Evolutionary conservation across 2,888 invertebrate genomes (phyloP).

Genomic region (Zele albiditarsus): DNA sequence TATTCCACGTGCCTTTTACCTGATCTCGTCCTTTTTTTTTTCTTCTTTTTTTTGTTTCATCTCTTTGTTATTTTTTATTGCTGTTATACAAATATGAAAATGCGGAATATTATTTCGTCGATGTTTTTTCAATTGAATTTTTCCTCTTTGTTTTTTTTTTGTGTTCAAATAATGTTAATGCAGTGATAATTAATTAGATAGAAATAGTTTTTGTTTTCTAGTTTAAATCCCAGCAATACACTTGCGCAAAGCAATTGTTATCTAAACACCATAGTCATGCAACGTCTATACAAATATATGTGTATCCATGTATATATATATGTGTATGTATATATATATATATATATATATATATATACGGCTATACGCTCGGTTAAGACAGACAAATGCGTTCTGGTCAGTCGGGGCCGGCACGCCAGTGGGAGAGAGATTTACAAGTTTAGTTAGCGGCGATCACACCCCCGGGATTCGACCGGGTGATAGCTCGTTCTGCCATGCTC

Average conservation of each 20-base stretch:
- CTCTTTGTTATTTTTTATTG: conserved; percentile 20
- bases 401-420: conserved; percentile 61
- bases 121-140: neutral
- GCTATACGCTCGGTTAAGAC: conserved; percentile 60
- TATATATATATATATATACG: neutral
- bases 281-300: no score
- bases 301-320: neutral
- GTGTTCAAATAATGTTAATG: neutral
- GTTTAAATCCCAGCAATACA: conserved; percentile 10
- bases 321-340: neutral
- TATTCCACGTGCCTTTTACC: conserved; percentile 57
- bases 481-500: conserved; percentile 52
- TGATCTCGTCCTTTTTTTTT: conserved; percentile 25
- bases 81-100: conserved; percentile 10
- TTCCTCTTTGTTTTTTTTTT: no score
- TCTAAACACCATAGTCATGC: neutral
- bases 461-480: conserved; percentile 63
- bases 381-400: conserved; percentile 73
- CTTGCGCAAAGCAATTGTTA: neutral
- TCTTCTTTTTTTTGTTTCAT: conserved; percentile 9
- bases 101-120: neutral
- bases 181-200: conserved; percentile 16
- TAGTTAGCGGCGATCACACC: conserved; percentile 72
- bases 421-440: conserved; percentile 72
- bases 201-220: conserved; percentile 27